phyloP scores from a whole-genome alignment of 2,888 invertebrate genomes.

The Drosophila falleni region DNA sequence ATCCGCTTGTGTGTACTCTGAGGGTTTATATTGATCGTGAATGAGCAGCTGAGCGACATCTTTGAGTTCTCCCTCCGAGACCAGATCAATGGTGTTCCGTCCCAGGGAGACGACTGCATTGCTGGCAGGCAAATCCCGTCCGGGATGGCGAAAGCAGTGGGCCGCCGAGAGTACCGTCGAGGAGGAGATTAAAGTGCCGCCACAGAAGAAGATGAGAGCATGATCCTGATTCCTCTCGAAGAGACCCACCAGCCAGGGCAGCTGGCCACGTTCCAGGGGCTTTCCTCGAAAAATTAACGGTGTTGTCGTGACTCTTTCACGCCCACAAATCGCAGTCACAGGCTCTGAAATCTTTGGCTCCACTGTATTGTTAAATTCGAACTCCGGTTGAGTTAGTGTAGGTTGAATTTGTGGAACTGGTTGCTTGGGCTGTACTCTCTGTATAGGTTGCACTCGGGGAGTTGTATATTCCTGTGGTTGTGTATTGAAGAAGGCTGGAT shows the following conservation, averaged over 20 bases:
- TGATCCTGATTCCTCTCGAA: slow-evolving; percentile 85
- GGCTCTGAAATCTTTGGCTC: slow-evolving; percentile 4
- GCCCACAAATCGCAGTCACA: slow-evolving; percentile 61
- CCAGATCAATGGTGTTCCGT: slow-evolving; percentile 81
- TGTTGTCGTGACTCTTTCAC: slow-evolving; percentile 49
- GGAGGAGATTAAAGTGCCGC: slow-evolving; percentile 79
- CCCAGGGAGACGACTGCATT: slow-evolving; percentile 84
- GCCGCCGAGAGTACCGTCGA: slow-evolving; percentile 83
- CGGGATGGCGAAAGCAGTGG: slow-evolving; percentile 83
- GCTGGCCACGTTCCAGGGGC: slow-evolving; percentile 85
- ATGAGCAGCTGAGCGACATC: slow-evolving; percentile 73
- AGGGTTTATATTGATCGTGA: slow-evolving; percentile 84
- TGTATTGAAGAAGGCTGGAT: background rate
- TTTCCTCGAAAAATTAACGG: slow-evolving; percentile 71
- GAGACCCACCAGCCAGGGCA: slow-evolving; percentile 89
- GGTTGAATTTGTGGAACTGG: background rate
- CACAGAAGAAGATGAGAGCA: slow-evolving; percentile 81
- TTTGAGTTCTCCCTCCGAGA: slow-evolving; percentile 53
- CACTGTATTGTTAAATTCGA: background rate
- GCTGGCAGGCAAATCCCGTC: slow-evolving; percentile 55
- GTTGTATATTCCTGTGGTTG: background rate
- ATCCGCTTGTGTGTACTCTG: slow-evolving; percentile 85
- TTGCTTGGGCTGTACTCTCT: background rate
- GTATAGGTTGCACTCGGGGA: background rate
- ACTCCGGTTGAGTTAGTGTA: background rate